These are phyloP conservation scores for Crotalus horridus DNA, from an alignment of 2,113 vertebrate species.

Conservation along the genomic window DNA sequence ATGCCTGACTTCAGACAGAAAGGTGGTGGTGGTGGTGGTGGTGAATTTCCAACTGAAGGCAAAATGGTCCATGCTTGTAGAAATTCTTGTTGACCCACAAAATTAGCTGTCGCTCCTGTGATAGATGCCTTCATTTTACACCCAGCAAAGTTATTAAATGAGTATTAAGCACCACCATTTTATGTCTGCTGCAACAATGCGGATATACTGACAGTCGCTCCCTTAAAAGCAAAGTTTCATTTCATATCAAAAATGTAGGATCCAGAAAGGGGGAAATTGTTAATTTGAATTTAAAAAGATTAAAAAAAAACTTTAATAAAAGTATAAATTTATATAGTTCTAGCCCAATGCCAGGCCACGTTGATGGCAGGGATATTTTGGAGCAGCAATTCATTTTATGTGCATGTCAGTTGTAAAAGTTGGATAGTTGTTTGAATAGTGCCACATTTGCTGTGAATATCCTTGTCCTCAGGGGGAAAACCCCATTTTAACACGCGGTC, in stretches of 20 bases:
- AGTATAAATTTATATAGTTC: neutral
- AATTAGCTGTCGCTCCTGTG: neutral
- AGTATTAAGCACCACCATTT: neutral
- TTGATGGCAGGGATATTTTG: neutral
- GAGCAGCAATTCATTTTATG: neutral
- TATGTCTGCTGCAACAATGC: constrained; percentile 1
- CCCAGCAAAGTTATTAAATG: constrained; percentile 11
- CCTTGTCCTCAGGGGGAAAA: neutral
- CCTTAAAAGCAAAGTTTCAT: neutral
- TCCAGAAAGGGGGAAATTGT: neutral
- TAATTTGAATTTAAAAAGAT: neutral
- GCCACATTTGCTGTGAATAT: neutral
- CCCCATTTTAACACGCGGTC: neutral
- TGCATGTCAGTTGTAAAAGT: neutral
- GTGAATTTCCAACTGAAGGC: neutral
- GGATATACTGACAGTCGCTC: neutral
- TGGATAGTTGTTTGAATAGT: neutral
- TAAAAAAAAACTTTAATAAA: neutral
- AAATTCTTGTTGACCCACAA: constrained; percentile 6
- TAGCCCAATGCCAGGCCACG: neutral
- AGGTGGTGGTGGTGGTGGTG: neutral
- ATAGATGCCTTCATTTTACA: neutral
- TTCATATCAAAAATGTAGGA: neutral
- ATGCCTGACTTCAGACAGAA: neutral
- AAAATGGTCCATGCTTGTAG: neutral